These are phyloP conservation scores for Epirrhoe tristata DNA, from an alignment of 2,888 invertebrate genomes.

Conservation along the genomic window DNA sequence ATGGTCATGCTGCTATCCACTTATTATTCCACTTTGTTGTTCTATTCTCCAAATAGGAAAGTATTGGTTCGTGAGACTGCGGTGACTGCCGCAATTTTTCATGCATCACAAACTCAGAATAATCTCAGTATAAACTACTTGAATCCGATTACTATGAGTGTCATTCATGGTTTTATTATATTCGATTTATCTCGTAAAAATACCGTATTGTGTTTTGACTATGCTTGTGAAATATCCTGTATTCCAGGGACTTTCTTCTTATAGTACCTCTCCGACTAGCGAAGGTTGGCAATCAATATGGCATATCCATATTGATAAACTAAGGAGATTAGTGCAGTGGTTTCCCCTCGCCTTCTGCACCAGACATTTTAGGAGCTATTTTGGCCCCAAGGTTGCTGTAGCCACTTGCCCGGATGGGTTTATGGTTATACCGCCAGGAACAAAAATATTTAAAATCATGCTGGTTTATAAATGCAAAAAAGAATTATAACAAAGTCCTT, in stretches of 20 bases:
- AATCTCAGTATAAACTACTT: neutral
- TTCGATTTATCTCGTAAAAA: neutral
- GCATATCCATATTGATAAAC: no score
- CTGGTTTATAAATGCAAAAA: conserved; percentile 20
- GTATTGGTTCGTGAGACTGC: conserved; percentile 6
- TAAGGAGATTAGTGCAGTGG: no score
- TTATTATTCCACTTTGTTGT: conserved; percentile 32
- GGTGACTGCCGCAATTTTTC: neutral
- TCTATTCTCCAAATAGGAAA: conserved; percentile 21
- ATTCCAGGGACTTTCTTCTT: no score
- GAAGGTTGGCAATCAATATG: no score
- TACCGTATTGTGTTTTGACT: no score
- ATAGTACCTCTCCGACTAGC: no score
- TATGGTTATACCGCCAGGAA: neutral
- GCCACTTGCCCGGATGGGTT: no score
- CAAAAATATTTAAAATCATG: neutral
- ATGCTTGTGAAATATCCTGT: no score
- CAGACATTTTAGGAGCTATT: no score
- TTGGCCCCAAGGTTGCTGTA: no score
- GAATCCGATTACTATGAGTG: neutral
- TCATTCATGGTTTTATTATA: neutral
- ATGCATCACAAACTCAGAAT: neutral
- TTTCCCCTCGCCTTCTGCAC: no score
- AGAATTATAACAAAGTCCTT: conserved; percentile 37
- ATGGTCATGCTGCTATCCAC: conserved; percentile 50